A percentile compares a stretch with the other conserved stretches of the same genome.
Evolutionary conservation across 2,113 vertebrate species (phyloP).

Genomic region (Panthera leo): DNA sequence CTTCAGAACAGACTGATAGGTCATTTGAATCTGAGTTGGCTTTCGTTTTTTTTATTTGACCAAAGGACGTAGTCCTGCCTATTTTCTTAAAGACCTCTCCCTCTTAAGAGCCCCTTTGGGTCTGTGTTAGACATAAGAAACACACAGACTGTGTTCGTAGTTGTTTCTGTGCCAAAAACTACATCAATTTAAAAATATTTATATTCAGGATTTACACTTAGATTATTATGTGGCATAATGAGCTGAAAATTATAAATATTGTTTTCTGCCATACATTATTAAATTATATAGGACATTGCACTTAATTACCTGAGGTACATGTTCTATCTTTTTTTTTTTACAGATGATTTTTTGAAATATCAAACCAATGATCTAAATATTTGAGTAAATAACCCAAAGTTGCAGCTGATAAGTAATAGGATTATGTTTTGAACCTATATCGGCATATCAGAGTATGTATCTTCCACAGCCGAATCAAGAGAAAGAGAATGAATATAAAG

Average conservation of each 20-base stretch:
- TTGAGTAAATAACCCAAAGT: not conserved
- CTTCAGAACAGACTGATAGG: not conserved
- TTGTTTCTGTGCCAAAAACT: constrained; percentile 8
- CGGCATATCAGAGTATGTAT: not conserved
- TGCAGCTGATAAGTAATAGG: not conserved
- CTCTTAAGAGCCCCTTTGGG: not conserved
- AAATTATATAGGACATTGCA: constrained; percentile 3
- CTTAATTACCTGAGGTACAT: not conserved
- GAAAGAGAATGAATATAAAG: not conserved
- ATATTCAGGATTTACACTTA: not conserved
- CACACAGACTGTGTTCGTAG: not conserved
- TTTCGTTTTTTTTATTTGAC: not conserved
- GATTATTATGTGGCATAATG: not conserved
- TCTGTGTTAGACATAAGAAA: not conserved
- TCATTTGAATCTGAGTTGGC: not conserved
- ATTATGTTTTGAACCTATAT: not conserved
- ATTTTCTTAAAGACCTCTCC: not conserved
- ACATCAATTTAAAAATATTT: not conserved
- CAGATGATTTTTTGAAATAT: not conserved
- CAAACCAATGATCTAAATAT: not conserved
- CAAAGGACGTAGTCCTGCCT: not conserved
- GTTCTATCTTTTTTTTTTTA: not conserved
- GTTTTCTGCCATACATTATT: not conserved
- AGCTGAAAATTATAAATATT: not conserved
- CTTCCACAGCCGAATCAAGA: not conserved